Percentiles rank a stretch among this genome's conserved stretches.
phyloP scores from a whole-genome alignment of 2,797 vertebrate genomes.

The Halcyon chelicuti region DNA sequence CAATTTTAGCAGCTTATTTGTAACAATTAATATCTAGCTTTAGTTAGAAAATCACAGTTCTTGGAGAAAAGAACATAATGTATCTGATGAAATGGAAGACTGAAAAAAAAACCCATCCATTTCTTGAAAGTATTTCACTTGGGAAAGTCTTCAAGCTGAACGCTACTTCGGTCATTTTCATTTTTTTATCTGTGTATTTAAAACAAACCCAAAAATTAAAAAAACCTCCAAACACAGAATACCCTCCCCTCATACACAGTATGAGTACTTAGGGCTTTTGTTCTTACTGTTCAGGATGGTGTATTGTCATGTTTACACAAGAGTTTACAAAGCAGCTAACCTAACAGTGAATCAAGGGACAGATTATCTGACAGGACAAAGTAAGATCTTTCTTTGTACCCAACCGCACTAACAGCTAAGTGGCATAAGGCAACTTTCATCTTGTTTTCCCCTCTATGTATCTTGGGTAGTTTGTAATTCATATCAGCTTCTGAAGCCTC shows the following conservation, averaged over 20 bases:
- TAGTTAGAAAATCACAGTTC: background rate
- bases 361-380: background rate
- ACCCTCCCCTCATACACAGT: background rate
- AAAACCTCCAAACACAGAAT: background rate
- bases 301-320: background rate
- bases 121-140: background rate
- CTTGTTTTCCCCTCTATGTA: background rate
- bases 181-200: background rate
- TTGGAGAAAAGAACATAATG: background rate
- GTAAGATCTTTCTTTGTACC: background rate
- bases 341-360: background rate
- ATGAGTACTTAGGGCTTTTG: background rate
- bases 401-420: background rate
- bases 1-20: background rate
- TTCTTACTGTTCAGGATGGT: background rate
- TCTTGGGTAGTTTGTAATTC: background rate
- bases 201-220: background rate
- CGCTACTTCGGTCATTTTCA: background rate
- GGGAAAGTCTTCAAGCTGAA: background rate
- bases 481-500: background rate
- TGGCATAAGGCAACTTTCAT: constrained; percentile 1
- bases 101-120: background rate
- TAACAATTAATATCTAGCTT: background rate
- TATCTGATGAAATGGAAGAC: background rate
- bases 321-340: background rate